phyloP scores from a whole-genome alignment of 2,797 vertebrate genomes.

The Hapalemur alaotrensis region DNA sequence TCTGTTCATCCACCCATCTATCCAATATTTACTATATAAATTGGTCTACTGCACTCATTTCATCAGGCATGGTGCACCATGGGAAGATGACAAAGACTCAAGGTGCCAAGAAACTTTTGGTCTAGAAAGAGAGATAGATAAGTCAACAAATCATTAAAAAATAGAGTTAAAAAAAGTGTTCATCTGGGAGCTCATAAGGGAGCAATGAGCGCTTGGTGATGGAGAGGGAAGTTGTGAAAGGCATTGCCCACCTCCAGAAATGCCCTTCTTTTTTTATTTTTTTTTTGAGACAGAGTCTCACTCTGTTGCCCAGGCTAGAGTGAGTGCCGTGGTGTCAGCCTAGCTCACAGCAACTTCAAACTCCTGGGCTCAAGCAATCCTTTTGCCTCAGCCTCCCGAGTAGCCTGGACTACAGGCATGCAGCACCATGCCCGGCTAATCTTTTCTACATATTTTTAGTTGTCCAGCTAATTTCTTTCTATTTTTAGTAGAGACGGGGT shows the following conservation, averaged over 20 bases:
- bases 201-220: not conserved
- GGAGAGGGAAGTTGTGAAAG: not conserved
- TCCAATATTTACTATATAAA: not conserved
- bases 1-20: not conserved
- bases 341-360: too few relatives aligned
- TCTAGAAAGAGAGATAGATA: not conserved
- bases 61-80: not conserved
- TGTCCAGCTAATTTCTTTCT: too few relatives aligned
- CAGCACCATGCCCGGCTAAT: too few relatives aligned
- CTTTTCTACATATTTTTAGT: too few relatives aligned
- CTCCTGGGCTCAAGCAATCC: too few relatives aligned
- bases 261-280: too few relatives aligned
- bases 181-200: not conserved
- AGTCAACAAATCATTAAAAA: not conserved
- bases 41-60: not conserved
- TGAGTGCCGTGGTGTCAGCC: too few relatives aligned
- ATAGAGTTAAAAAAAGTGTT: not conserved
- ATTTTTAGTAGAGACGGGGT: too few relatives aligned
- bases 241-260: not conserved
- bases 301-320: too few relatives aligned
- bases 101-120: not conserved
- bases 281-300: too few relatives aligned
- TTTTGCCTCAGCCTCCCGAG: too few relatives aligned
- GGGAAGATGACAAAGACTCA: not conserved
- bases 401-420: too few relatives aligned